A percentile compares a stretch with the other conserved stretches of the same genome.
phyloP scores from a whole-genome alignment of 2,797 vertebrate species.

The Atherinosoma microstoma region DNA sequence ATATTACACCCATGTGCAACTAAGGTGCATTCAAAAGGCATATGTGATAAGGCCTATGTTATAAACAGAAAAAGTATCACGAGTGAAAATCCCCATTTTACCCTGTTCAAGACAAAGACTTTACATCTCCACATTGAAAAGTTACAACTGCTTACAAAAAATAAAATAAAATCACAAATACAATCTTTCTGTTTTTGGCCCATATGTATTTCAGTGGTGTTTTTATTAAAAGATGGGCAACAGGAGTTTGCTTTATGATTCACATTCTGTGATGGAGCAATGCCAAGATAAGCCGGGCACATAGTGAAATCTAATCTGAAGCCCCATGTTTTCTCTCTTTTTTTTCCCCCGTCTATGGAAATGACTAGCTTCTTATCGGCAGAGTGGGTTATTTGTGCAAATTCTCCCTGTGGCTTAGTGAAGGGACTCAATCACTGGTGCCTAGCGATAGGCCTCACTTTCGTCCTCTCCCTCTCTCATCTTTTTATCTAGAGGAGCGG shows the following conservation, averaged over 20 bases:
- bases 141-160: constrained; percentile 19
- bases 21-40: neutral
- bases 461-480: constrained; percentile 67
- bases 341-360: constrained; percentile 72
- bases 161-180: neutral
- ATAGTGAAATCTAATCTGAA: constrained; percentile 76
- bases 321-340: constrained; percentile 23
- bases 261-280: constrained; percentile 65
- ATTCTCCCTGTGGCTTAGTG: constrained; percentile 73
- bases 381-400: constrained; percentile 74
- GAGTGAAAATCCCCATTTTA: neutral
- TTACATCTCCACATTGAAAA: neutral
- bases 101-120: no score
- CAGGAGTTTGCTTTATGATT: constrained; percentile 61
- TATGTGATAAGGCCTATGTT: neutral
- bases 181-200: constrained; percentile 14
- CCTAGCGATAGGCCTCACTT: constrained; percentile 75
- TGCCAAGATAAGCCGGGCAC: constrained; percentile 59
- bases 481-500: constrained; percentile 80
- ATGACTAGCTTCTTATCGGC: constrained; percentile 77
- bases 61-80: neutral
- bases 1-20: neutral
- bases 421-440: constrained; percentile 76
- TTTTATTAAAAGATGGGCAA: constrained; percentile 49
- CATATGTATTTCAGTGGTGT: constrained; percentile 50